phyloP scores from a whole-genome alignment of 2,797 vertebrate species.

The Heliangelus exortis region DNA sequence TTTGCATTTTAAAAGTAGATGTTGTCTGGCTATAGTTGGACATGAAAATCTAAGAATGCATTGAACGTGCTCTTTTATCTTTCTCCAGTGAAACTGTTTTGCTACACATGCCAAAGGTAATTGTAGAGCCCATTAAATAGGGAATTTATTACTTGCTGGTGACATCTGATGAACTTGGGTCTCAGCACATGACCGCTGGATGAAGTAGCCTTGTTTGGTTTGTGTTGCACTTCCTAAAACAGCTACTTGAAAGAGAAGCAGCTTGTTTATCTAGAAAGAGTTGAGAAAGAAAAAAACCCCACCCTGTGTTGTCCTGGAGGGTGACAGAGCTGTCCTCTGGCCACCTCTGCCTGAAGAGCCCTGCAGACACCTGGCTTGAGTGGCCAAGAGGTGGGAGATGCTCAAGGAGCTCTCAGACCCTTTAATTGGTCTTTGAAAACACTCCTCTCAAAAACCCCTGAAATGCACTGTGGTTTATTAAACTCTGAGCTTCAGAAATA shows the following conservation, averaged over 20 bases:
- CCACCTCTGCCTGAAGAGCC: not conserved
- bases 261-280: not conserved
- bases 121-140: not conserved
- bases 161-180: not conserved
- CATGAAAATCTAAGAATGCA: not conserved
- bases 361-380: fast-evolving
- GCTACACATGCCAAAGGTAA: not conserved
- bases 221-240: not conserved
- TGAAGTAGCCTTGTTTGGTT: not conserved
- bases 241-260: not conserved
- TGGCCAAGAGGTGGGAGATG: not conserved
- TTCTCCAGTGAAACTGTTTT: not conserved
- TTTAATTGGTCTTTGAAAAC: not conserved
- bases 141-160: not conserved
- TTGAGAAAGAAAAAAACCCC: not conserved
- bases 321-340: not conserved
- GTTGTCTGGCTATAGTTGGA: not conserved
- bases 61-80: not conserved
- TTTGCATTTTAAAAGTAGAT: not conserved
- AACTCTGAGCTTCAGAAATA: not conserved
- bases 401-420: not conserved
- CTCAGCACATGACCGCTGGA: not conserved
- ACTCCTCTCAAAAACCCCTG: not conserved
- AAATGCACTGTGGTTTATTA: not conserved
- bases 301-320: not conserved